These are phyloP conservation scores for Takifugu ocellatus DNA, from an alignment of 2,797 vertebrate genomes.

Conservation along the genomic window DNA sequence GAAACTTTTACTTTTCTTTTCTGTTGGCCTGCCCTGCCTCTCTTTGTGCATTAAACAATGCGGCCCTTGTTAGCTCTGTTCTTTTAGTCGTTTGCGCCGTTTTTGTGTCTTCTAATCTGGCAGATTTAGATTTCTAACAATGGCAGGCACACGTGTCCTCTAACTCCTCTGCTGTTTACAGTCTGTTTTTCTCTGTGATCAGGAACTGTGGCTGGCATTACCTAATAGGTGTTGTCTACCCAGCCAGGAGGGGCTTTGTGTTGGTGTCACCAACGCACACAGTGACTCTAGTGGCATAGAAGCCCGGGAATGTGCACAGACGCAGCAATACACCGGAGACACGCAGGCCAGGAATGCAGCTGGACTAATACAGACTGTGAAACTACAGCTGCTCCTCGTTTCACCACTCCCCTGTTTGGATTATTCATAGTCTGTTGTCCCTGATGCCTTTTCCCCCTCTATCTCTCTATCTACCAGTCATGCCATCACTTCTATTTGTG, in stretches of 20 bases:
- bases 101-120: conserved; percentile 8
- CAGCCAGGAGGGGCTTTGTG: conserved; percentile 17
- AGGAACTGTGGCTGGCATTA: conserved; percentile 34
- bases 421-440: conserved; percentile 6
- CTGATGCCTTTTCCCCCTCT: neutral
- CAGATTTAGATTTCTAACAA: neutral
- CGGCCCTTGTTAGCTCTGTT: conserved; percentile 36
- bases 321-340: conserved; percentile 56
- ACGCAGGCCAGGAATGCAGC: conserved; percentile 58
- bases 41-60: conserved; percentile 56
- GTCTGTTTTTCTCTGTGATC: neutral
- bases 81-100: conserved; percentile 14
- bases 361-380: conserved; percentile 21
- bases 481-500: neutral
- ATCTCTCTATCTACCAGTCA: neutral
- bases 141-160: neutral
- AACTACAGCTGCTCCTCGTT: conserved; percentile 30
- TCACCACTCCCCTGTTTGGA: conserved; percentile 8
- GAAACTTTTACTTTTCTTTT: conserved; percentile 59
- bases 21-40: conserved; percentile 33
- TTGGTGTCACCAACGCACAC: conserved; percentile 29
- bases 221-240: conserved; percentile 20
- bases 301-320: conserved; percentile 63
- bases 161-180: neutral
- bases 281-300: conserved; percentile 46